These are phyloP conservation scores for Epiperipatus broadwayi DNA, from an alignment of 2,888 invertebrate genomes.

Conservation along the genomic window DNA sequence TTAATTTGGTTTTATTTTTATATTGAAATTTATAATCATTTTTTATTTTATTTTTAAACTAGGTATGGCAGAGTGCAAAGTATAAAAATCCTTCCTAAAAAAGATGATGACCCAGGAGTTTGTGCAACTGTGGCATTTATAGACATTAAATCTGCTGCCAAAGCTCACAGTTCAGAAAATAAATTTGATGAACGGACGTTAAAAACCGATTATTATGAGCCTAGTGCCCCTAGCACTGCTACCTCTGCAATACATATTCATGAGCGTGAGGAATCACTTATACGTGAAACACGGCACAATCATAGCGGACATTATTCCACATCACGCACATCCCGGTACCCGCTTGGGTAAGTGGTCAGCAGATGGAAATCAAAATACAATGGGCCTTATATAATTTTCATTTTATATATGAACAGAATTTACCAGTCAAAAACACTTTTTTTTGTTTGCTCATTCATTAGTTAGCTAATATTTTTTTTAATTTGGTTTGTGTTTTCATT, in stretches of 20 bases:
- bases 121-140: constrained; percentile 84
- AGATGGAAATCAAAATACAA: no score
- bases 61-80: constrained; percentile 96
- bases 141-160: constrained; percentile 88
- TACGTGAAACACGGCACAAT: constrained; percentile 17
- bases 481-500: no score
- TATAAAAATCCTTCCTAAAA: constrained; percentile 62
- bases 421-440: no score
- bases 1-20: no score
- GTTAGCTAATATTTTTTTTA: no score
- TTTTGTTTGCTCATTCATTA: no score
- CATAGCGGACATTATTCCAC: constrained; percentile 17
- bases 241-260: constrained; percentile 20
- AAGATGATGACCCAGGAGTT: constrained; percentile 27
- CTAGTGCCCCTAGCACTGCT: constrained; percentile 32
- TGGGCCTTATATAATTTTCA: no score
- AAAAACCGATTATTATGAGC: constrained; percentile 79
- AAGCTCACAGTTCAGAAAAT: constrained; percentile 75
- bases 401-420: no score
- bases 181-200: constrained; percentile 65
- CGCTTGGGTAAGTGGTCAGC: constrained; percentile 19
- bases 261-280: constrained; percentile 17
- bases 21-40: no score
- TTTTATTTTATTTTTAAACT: no score
- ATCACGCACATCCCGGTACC: constrained; percentile 19